These are phyloP conservation scores for Bombycilla garrulus DNA, from an alignment of 2,113 vertebrate species.

Conservation along the genomic window DNA sequence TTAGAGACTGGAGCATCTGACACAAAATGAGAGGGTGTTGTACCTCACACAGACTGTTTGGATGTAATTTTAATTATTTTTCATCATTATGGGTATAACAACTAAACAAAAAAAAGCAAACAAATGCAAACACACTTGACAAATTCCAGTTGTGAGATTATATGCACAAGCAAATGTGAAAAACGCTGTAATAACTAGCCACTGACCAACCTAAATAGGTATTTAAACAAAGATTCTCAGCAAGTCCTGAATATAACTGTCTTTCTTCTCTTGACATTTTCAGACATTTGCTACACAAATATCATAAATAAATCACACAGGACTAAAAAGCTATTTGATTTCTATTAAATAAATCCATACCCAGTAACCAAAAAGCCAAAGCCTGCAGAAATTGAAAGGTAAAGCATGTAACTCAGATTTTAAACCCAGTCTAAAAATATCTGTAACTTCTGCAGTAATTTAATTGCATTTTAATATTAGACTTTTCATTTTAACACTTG, in stretches of 20 bases:
- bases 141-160: background rate
- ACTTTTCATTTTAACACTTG: background rate
- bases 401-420: background rate
- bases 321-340: background rate
- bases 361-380: background rate
- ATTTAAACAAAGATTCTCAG: background rate
- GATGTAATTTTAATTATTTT: background rate
- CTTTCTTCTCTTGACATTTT: background rate
- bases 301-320: background rate
- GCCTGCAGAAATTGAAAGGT: background rate
- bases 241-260: background rate
- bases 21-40: background rate
- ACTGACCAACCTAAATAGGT: background rate
- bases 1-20: background rate
- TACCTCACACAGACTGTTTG: background rate
- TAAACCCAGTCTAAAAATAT: background rate
- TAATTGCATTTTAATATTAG: background rate
- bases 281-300: background rate
- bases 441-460: background rate
- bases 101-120: background rate
- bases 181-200: background rate
- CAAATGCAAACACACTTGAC: background rate
- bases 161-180: background rate
- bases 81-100: background rate
- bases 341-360: background rate